Evolutionary conservation across 2,888 invertebrate species (phyloP).

Genomic region (Leptopilina myrica): DNA sequence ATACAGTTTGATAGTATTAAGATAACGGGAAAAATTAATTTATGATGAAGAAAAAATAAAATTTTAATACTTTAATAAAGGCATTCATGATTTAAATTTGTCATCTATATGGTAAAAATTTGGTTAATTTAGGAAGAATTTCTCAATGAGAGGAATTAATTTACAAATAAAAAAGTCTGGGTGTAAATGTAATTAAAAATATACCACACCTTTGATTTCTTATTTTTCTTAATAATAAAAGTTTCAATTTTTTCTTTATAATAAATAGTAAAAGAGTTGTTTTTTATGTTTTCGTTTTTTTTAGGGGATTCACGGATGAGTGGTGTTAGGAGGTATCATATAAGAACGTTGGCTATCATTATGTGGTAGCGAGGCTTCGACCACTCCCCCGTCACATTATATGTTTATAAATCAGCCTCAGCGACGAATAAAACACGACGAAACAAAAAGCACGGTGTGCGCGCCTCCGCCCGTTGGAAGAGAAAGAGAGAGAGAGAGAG

Average conservation of each 20-base stretch:
- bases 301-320: conserved; percentile 18
- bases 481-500: conserved; percentile 42
- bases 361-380: conserved; percentile 74
- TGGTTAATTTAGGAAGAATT: too few species aligned
- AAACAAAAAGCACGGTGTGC: conserved; percentile 51
- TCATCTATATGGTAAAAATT: too few species aligned
- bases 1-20: too few species aligned
- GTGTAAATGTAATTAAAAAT: neutral
- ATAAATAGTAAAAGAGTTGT: neutral
- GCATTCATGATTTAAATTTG: too few species aligned
- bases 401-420: conserved; percentile 76
- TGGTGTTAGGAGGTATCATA: conserved; percentile 53
- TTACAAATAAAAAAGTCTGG: neutral
- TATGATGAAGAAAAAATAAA: too few species aligned
- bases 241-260: neutral
- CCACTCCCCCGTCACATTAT: conserved; percentile 77
- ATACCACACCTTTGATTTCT: too few species aligned
- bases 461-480: conserved; percentile 52
- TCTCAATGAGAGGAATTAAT: too few species aligned
- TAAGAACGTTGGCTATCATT: conserved; percentile 75
- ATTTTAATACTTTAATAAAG: too few species aligned
- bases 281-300: neutral
- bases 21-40: too few species aligned
- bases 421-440: conserved; percentile 59
- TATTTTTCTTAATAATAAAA: neutral